A percentile compares a stretch with the other conserved stretches of the same genome.
These are phyloP conservation scores for Ophioninae sp. DNA, from an alignment of 2,888 invertebrate species.

Conservation along the genomic window DNA sequence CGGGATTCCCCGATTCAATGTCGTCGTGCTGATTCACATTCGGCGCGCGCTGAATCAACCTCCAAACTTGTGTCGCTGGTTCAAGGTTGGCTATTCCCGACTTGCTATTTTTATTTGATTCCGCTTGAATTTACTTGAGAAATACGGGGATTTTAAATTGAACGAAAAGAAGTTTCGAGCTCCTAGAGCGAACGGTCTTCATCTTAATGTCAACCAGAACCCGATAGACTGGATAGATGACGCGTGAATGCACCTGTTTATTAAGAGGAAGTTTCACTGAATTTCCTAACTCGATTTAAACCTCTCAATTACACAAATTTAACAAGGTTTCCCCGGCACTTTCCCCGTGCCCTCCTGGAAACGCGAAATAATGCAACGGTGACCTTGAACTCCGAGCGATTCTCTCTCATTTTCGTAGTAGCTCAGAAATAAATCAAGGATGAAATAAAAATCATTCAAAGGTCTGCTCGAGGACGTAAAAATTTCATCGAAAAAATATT, in stretches of 20 bases:
- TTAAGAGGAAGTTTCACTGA: not conserved
- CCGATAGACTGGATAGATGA: not conserved
- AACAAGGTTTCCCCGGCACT: not conserved
- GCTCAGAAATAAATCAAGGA: no score
- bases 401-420: no score
- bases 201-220: not conserved
- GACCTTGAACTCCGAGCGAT: not conserved
- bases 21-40: constrained; percentile 49
- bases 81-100: constrained; percentile 43
- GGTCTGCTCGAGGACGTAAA: no score
- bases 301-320: not conserved
- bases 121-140: not conserved
- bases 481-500: no score
- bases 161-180: not conserved
- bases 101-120: not conserved
- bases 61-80: constrained; percentile 35
- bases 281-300: not conserved
- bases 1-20: constrained; percentile 56
- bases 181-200: not conserved
- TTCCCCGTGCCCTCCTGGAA: not conserved
- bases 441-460: no score
- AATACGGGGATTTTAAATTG: not conserved
- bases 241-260: not conserved
- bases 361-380: not conserved
- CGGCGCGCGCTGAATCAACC: constrained; percentile 33